Percentiles rank a stretch among this genome's conserved stretches.
phyloP scores from a whole-genome alignment of 1,140 invertebrate genomes.

The Oscheius sp. region DNA sequence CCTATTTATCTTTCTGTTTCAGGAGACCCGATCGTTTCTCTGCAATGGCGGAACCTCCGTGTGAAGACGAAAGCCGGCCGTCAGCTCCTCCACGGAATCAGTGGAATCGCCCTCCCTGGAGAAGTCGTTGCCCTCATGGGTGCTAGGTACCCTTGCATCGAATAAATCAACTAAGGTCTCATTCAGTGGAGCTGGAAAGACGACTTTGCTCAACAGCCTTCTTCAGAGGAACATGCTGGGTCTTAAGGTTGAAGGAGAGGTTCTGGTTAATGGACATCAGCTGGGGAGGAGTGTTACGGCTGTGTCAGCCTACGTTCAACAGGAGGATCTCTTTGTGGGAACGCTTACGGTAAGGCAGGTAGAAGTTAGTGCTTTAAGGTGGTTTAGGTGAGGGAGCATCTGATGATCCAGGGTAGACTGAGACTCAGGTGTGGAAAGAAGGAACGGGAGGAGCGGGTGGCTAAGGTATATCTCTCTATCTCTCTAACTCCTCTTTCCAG shows the following conservation, averaged over 20 bases:
- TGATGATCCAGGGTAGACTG: slow-evolving; percentile 64
- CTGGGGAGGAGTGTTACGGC: slow-evolving; percentile 57
- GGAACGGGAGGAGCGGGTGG: slow-evolving; percentile 34
- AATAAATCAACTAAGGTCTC: slow-evolving; percentile 22
- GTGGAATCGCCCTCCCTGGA: slow-evolving; percentile 44
- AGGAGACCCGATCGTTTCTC: not conserved
- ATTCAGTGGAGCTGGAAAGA: slow-evolving; percentile 59
- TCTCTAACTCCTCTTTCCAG: slow-evolving; percentile 26
- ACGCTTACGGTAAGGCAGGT: slow-evolving; percentile 63
- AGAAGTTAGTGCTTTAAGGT: too few relatives aligned
- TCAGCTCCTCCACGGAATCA: slow-evolving; percentile 30
- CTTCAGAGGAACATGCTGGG: slow-evolving; percentile 51
- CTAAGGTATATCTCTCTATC: slow-evolving; percentile 23
- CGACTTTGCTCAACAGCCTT: slow-evolving; percentile 51
- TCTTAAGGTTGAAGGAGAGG: slow-evolving; percentile 44
- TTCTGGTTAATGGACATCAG: slow-evolving; percentile 39
- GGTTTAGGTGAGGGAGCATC: slow-evolving; percentile 62
- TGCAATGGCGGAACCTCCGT: not conserved
- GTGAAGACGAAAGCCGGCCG: slow-evolving; percentile 32
- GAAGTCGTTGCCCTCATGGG: slow-evolving; percentile 49
- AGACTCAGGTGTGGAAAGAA: slow-evolving; percentile 26
- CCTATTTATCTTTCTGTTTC: too few relatives aligned
- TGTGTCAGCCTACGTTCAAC: slow-evolving; percentile 67
- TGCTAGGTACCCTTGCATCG: slow-evolving; percentile 36
- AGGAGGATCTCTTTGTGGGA: slow-evolving; percentile 67